Percentiles rank a stretch among this genome's conserved stretches.
These are phyloP conservation scores for Pelecanus crispus DNA, from an alignment of 2,113 vertebrate species.

Conservation along the genomic window DNA sequence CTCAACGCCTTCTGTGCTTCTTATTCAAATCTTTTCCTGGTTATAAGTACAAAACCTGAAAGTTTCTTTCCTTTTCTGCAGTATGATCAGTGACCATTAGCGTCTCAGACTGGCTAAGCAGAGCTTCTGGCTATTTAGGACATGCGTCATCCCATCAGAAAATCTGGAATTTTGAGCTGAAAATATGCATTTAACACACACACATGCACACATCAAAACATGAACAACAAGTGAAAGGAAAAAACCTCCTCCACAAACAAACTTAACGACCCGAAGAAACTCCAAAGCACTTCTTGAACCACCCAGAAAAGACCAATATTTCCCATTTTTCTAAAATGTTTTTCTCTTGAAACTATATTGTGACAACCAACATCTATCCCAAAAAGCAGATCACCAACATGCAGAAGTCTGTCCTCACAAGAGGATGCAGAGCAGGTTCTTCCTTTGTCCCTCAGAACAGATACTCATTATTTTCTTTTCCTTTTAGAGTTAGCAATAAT, in stretches of 20 bases:
- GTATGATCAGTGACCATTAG: background rate
- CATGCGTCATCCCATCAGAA: background rate
- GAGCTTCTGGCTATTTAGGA: background rate
- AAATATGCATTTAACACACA: background rate
- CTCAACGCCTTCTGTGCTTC: background rate
- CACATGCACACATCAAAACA: accelerated
- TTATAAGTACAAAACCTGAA: background rate
- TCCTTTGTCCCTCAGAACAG: background rate
- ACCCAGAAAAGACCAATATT: background rate
- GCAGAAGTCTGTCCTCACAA: background rate
- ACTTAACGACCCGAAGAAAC: background rate
- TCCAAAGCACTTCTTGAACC: background rate
- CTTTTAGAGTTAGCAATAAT: background rate
- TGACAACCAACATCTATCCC: background rate
- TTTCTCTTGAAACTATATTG: background rate
- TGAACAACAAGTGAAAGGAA: background rate
- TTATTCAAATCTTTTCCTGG: background rate
- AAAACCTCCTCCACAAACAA: background rate
- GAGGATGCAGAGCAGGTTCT: background rate
- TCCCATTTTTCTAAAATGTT: background rate
- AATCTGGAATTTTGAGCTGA: background rate
- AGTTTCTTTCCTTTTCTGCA: background rate
- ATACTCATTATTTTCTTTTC: background rate
- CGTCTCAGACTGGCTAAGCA: background rate
- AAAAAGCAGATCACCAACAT: background rate